Evolutionary conservation across 1,140 invertebrate genomes (phyloP).

Genomic region (Bombus confusus): DNA sequence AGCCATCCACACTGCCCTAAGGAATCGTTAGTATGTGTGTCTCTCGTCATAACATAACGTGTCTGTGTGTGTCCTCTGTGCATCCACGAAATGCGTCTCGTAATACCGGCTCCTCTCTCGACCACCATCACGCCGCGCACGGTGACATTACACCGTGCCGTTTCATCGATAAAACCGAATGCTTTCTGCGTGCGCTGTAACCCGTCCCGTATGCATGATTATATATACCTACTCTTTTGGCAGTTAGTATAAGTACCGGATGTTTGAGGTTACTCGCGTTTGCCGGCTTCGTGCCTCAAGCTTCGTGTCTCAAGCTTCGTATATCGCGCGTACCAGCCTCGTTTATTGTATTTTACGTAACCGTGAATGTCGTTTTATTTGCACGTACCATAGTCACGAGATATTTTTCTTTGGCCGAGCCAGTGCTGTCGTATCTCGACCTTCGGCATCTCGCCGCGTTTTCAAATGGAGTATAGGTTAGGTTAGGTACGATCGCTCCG

Average conservation of each 20-base stretch:
- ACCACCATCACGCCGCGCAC: constrained; percentile 7
- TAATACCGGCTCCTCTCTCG: constrained; percentile 6
- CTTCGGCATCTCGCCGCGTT: constrained; percentile 16
- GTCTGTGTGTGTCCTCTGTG: neutral
- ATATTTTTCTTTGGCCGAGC: neutral
- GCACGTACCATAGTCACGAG: neutral
- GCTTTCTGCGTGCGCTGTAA: constrained; percentile 21
- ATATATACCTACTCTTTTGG: neutral
- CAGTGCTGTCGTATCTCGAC: neutral
- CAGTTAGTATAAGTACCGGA: neutral
- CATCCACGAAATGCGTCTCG: constrained; percentile 17
- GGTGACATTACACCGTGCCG: constrained; percentile 7
- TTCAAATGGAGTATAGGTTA: constrained; percentile 5
- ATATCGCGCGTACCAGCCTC: neutral
- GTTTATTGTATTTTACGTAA: constrained; percentile 29
- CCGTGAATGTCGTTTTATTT: neutral
- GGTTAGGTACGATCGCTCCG: neutral
- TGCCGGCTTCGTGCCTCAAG: neutral
- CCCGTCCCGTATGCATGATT: neutral
- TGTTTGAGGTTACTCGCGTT: constrained; percentile 42
- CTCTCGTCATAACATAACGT: neutral
- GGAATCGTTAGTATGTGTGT: constrained; percentile 18
- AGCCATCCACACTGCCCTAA: constrained; percentile 57
- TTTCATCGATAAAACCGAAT: constrained; percentile 24
- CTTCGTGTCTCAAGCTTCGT: neutral